These are phyloP conservation scores for Oceanodroma tethys DNA, from an alignment of 2,113 vertebrate genomes.

Conservation along the genomic window DNA sequence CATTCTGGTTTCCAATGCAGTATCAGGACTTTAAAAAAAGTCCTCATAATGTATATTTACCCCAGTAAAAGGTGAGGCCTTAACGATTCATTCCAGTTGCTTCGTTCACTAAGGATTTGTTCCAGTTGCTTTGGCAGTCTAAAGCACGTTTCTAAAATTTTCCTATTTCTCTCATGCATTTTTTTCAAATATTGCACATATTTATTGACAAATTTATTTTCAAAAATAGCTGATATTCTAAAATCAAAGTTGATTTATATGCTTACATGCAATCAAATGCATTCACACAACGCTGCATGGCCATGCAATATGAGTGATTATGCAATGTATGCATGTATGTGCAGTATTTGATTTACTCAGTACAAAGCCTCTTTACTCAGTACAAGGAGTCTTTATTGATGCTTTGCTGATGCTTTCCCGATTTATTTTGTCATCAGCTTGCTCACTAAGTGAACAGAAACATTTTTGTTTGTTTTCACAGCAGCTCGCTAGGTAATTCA, in stretches of 20 bases:
- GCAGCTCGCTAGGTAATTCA: not conserved
- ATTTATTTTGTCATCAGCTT: not conserved
- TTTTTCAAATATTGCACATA: not conserved
- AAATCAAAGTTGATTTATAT: not conserved
- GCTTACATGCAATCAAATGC: accelerated
- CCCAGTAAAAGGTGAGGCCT: not conserved
- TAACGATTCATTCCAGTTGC: not conserved
- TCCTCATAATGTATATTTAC: not conserved
- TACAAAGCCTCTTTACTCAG: slow-evolving; percentile 14
- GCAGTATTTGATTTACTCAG: not conserved
- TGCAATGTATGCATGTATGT: not conserved
- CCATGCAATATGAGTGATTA: not conserved
- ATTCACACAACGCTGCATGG: not conserved
- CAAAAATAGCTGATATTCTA: not conserved
- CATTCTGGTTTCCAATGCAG: not conserved
- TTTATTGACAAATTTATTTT: not conserved
- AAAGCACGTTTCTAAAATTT: not conserved
- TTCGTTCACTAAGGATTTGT: not conserved
- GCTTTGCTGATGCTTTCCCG: not conserved
- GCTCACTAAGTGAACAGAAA: not conserved
- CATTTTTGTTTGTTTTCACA: not conserved
- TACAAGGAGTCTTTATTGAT: not conserved
- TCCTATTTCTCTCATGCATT: not conserved
- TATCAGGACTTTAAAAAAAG: not conserved
- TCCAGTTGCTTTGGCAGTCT: not conserved